Conservation (phyloP, 2,113 vertebrate genomes). For the Prietella phreatophila region DNA sequence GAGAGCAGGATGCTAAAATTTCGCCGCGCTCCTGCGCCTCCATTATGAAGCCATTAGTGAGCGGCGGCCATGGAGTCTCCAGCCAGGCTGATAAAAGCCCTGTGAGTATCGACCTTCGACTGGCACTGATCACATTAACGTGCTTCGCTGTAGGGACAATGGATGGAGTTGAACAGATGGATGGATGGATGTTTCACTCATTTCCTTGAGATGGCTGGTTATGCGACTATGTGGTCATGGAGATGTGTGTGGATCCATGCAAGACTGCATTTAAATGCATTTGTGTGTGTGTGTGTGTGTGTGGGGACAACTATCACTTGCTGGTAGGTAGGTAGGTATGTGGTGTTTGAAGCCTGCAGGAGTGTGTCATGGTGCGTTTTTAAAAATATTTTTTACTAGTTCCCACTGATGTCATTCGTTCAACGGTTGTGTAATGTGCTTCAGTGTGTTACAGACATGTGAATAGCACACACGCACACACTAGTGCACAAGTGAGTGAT, state of each 20-base stretch:
- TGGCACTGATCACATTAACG: conserved; percentile 60
- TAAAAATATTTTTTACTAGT: neutral
- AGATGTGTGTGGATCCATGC: neutral
- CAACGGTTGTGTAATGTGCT: conserved; percentile 57
- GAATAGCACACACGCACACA: no score
- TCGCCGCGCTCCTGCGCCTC: conserved; percentile 79
- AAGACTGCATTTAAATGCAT: neutral
- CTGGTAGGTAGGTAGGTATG: neutral
- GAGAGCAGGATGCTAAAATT: conserved; percentile 87
- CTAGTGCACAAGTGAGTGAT: conserved; percentile 54
- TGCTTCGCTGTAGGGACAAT: neutral
- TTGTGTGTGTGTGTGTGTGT: conserved; percentile 11
- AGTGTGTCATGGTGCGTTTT: neutral
- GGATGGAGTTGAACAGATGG: conserved; percentile 39
- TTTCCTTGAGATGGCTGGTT: conserved; percentile 4
- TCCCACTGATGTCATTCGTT: neutral
- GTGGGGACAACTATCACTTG: neutral
- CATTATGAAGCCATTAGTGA: conserved; percentile 98
- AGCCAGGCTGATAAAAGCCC: conserved; percentile 93
- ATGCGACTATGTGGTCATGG: neutral
- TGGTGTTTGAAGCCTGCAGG: neutral
- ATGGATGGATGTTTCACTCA: neutral
- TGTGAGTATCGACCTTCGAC: conserved; percentile 82
- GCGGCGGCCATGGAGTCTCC: conserved; percentile 94
- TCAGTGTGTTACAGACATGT: conserved; percentile 6